phyloP scores from a whole-genome alignment of 2,888 invertebrate genomes.

The Yponomeuta malinellus region DNA sequence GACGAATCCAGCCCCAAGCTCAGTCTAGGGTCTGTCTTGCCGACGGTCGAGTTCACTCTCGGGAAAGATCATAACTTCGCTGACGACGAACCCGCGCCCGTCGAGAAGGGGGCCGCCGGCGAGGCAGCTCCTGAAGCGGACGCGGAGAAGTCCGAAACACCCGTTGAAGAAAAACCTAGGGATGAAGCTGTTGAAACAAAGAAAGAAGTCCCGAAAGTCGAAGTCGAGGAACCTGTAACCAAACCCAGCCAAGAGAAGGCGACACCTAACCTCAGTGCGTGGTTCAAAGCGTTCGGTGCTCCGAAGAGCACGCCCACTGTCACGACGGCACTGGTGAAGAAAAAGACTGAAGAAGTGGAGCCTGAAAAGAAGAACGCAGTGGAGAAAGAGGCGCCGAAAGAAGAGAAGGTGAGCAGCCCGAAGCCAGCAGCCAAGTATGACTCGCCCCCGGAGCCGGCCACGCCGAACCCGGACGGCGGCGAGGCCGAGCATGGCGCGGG shows the following conservation, averaged over 20 bases:
- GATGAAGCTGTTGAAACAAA: conserved; percentile 34
- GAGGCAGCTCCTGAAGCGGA: conserved; percentile 19
- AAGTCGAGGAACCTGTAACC: conserved; percentile 51
- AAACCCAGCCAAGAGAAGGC: conserved; percentile 79
- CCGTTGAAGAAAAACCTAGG: conserved; percentile 38
- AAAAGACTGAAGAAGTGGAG: conserved; percentile 76
- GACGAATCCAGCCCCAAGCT: conserved; percentile 86
- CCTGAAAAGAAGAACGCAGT: conserved; percentile 49
- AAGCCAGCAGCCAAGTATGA: conserved; percentile 55
- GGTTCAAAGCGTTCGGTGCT: conserved; percentile 94
- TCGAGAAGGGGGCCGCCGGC: conserved; percentile 20
- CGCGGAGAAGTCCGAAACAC: conserved; percentile 27
- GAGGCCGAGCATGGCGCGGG: conserved; percentile 47
- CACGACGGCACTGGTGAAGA: conserved; percentile 62
- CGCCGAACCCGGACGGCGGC: conserved; percentile 60
- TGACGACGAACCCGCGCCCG: conserved; percentile 35
- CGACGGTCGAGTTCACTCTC: conserved; percentile 80
- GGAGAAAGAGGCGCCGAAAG: conserved; percentile 37
- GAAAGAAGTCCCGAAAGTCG: conserved; percentile 60
- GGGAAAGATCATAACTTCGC: conserved; percentile 81
- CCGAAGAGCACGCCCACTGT: conserved; percentile 80
- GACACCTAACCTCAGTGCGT: conserved; percentile 91
- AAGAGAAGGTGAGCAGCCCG: conserved; percentile 41
- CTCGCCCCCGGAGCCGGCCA: conserved; percentile 54
- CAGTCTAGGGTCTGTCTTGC: conserved; percentile 89